Percentiles rank a stretch among this genome's conserved stretches.
Evolutionary conservation across 2,797 vertebrate species (phyloP).

Genomic region (Philypnodon macrostomus): DNA sequence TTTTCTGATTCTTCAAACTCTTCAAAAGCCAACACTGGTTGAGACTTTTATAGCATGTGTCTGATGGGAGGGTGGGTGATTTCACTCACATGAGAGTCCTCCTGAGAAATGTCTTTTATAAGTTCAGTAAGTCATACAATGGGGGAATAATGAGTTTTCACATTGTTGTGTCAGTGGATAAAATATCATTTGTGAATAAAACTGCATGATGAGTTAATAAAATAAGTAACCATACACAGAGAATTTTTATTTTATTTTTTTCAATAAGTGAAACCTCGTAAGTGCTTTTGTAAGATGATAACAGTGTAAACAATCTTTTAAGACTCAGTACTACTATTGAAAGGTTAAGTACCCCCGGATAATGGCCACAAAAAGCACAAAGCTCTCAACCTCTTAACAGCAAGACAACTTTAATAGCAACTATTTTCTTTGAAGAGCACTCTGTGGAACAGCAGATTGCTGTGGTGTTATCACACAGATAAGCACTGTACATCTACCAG

Average conservation of each 20-base stretch:
- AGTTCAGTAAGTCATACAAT: no score
- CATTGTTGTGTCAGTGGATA: no score
- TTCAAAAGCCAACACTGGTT: constrained; percentile 30
- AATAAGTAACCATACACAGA: no score
- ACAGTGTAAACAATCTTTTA: constrained; percentile 9
- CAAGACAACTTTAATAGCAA: constrained; percentile 54
- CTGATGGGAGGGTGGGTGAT: constrained; percentile 38
- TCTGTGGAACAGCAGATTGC: constrained; percentile 49
- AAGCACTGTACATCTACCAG: constrained; percentile 5
- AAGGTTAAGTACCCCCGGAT: no score
- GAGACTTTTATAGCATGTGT: constrained; percentile 60
- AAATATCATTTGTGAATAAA: neutral
- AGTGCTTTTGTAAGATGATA: constrained; percentile 3
- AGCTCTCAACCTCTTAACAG: constrained; percentile 48
- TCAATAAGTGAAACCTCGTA: neutral
- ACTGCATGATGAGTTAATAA: neutral
- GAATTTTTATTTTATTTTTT: no score
- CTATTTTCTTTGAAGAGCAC: constrained; percentile 61
- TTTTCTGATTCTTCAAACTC: constrained; percentile 23
- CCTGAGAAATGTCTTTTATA: constrained; percentile 31
- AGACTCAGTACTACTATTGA: constrained; percentile 28
- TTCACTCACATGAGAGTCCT: constrained; percentile 36
- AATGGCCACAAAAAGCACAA: no score
- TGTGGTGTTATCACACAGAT: constrained; percentile 29
- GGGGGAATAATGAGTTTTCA: no score